These are phyloP conservation scores for Ennomos fuscantarius DNA, from an alignment of 2,888 invertebrate species.

Conservation along the genomic window DNA sequence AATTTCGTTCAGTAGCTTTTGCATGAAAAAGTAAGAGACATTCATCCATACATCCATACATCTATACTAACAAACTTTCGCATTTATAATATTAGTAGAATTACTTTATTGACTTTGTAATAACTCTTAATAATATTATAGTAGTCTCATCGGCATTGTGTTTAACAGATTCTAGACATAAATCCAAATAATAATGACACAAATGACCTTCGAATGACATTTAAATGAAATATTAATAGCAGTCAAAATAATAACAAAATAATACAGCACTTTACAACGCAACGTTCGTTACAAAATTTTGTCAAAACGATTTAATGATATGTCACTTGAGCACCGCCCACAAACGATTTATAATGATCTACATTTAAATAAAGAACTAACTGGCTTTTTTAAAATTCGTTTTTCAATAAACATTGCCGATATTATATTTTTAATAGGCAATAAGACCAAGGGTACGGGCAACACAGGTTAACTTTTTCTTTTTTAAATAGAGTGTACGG, in stretches of 20 bases:
- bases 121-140: too few species aligned
- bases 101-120: too few species aligned
- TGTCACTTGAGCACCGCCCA: constrained; percentile 64
- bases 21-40: too few species aligned
- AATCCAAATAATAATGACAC: constrained; percentile 10
- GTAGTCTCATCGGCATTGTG: too few species aligned
- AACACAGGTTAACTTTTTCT: constrained; percentile 42
- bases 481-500: constrained; percentile 53
- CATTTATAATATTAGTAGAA: too few species aligned
- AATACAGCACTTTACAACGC: constrained; percentile 29
- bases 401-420: constrained; percentile 77
- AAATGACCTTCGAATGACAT: constrained; percentile 12
- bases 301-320: constrained; percentile 61
- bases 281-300: constrained; percentile 44
- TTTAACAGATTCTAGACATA: neutral
- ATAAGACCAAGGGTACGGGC: constrained; percentile 62
- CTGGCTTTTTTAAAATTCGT: constrained; percentile 72
- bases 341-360: constrained; percentile 43
- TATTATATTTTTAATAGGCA: constrained; percentile 76
- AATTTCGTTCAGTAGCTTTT: too few species aligned
- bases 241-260: constrained; percentile 28
- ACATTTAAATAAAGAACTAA: constrained; percentile 52
- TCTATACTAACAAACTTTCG: too few species aligned
- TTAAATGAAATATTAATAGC: constrained; percentile 19
- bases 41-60: too few species aligned